Percentiles rank a stretch among this genome's conserved stretches.
phyloP scores from a whole-genome alignment of 2,888 invertebrate genomes.

The Heteromyza rotundicornis region DNA sequence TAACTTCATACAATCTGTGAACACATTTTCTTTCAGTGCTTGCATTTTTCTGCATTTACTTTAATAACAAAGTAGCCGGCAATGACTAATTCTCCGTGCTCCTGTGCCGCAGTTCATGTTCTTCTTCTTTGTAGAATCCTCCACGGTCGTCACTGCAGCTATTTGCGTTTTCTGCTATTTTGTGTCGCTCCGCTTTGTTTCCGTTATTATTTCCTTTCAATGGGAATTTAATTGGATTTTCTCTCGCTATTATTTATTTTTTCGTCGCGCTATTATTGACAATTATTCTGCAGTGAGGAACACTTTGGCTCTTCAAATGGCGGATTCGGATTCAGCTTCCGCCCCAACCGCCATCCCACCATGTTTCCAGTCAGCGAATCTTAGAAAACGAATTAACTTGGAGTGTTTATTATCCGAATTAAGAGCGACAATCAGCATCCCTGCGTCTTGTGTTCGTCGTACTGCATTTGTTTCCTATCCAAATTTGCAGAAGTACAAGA shows the following conservation, averaged over 20 bases:
- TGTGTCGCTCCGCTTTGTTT: conserved; percentile 47
- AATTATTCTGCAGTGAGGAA: conserved; percentile 40
- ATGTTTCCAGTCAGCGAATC: background rate
- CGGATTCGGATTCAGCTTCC: background rate
- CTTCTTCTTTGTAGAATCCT: no score
- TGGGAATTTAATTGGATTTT: conserved; percentile 61
- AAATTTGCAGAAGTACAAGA: no score
- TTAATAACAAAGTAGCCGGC: background rate
- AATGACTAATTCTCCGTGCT: background rate
- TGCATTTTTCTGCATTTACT: background rate
- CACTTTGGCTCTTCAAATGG: conserved; percentile 3
- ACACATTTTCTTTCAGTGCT: conserved; percentile 1
- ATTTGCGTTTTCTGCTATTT: conserved; percentile 36
- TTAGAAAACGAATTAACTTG: conserved; percentile 57
- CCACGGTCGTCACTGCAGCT: no score
- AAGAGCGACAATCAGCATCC: conserved; percentile 43
- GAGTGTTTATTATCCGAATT: conserved; percentile 60
- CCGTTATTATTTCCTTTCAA: conserved; percentile 57
- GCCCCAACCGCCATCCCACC: conserved; percentile 15
- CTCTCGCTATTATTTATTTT: conserved; percentile 37
- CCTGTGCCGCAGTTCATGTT: no score
- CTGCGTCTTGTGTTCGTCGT: background rate
- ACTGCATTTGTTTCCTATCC: background rate
- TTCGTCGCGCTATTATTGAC: conserved; percentile 48
- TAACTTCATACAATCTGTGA: no score